phyloP scores from a whole-genome alignment of 2,888 invertebrate species.

The Andrena trimmerana region DNA sequence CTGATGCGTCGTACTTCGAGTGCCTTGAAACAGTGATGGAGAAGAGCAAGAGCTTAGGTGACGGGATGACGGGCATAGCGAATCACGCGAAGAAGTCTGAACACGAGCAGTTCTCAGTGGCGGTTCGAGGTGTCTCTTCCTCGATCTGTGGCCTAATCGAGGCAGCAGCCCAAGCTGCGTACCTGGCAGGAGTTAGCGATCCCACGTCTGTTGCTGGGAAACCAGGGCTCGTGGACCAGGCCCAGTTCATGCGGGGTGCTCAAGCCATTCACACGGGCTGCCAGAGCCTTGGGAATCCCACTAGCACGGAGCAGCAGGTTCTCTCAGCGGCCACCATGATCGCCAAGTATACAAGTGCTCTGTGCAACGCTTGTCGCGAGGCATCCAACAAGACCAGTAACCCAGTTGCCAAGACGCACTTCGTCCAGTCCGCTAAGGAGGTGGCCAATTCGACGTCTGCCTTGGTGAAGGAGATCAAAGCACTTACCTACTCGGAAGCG shows the following conservation, averaged over 20 bases:
- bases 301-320: constrained; percentile 92
- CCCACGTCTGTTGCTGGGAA: constrained; percentile 95
- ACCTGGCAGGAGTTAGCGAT: constrained; percentile 97
- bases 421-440: constrained; percentile 98
- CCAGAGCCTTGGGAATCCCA: constrained; percentile 89
- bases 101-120: constrained; percentile 93
- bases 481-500: constrained; percentile 91
- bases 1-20: constrained; percentile 96
- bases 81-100: constrained; percentile 95
- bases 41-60: constrained; percentile 93
- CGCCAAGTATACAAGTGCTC: constrained; percentile 97
- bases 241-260: constrained; percentile 94
- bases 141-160: constrained; percentile 97
- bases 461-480: constrained; percentile 97
- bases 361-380: constrained; percentile 97
- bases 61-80: constrained; percentile 98
- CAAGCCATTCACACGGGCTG: constrained; percentile 97
- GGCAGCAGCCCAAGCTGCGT: constrained; percentile 97
- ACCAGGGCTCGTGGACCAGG: constrained; percentile 95
- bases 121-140: constrained; percentile 93
- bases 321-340: constrained; percentile 96
- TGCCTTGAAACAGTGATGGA: constrained; percentile 96
- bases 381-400: constrained; percentile 96
- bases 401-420: constrained; percentile 97
- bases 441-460: constrained; percentile 98